Evolutionary conservation across 2,888 invertebrate species (phyloP), one percentile per base, ranked within the genome.

Genomic region (Sminthurides aquaticus): DNA sequence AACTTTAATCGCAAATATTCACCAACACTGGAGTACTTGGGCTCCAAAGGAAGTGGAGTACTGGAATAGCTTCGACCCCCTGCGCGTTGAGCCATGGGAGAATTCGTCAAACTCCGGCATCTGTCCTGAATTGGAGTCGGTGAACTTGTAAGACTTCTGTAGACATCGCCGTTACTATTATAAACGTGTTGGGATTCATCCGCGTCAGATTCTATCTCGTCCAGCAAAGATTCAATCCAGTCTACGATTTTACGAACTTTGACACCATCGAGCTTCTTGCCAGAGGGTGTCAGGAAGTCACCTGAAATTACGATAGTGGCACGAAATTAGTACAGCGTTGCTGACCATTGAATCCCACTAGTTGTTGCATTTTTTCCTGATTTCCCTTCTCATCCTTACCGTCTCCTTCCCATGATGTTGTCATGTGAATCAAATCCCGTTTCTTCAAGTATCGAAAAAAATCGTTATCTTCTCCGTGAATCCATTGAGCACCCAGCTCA

Each of bases 401-500:
- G 71, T 81, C 77, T 1, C 84, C 85, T 78, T 86, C 86, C 71
- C 79, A 78, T 0, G 83, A 82, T 34, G 77, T 77, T 62, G 77
- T 74, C n/a, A 78, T 74, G 3, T 82, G 79, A 18, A 84, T 69
- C 34, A 86, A 78, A 60, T 80, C 75, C 64, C 81, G 75, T 57
- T 80, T 66, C 59, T 78, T 70, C 15, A 84, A 82, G 26, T 83
- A 76, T 68, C 80, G 75, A 64, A 80, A 82, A 74, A 77, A 87
- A 85, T 57, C 80, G 81, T 76, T 83, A 63, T 65, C 66, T 67
- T 88, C 86, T 0, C 89, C 89, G 72, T 89, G 87, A 64, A 87
- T 86, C 89, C 89, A 90, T 72, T 90, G 88, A 56, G 88, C 90
- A 0, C 90, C 90, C 59, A 89, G 75, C 76, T 90, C 90, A 3